Base-by-base conservation (phyloP, 2,888 invertebrate species). In the Ischnura elegans region DNA sequence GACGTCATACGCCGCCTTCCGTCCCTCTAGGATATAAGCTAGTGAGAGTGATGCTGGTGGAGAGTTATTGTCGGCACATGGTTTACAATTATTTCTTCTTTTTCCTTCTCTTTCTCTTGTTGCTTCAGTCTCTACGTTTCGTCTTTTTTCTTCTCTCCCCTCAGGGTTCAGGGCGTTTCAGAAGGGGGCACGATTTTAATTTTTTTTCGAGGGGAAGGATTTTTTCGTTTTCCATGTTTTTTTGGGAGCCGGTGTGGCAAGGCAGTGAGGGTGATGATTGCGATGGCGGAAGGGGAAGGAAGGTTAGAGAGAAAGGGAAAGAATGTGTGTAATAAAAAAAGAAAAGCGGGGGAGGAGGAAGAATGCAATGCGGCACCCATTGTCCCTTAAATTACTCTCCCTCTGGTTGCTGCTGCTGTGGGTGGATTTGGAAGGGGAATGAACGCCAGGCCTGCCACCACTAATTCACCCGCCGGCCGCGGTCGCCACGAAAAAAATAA, bases 381-480 rank as follows among this genome's bases (percentile, higher is more conserved):
- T 90, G 61, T 90, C 61, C 90, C 90, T 43, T 61, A 25, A 90
- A 90, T 90, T 90, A 90, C 61, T 90, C 61, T 90, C 61, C 55
- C 55, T 76, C 76, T 36, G 25, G 76, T 76, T 76, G 76, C 36
- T 76, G 76, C 29, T 76, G 76, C 36, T 76, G 76, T 36, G 29
- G 76, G 76, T 76, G 76, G 76, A 29, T 29, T 76, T 29, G 36
- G 76, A 36, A 76, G 29, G 76, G 76, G 36, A 76, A 36, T 76
- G 2, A 36, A 76, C 13, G 10, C 36, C 76, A 76, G 76, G 36
- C 29, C 36, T 76, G 76, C 76, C 76, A 76, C 76, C 76, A 76
- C 76, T 36, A 76, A 76, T 36, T 76, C 36, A 36, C 36, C 76
- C 76, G 76, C 16, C 29, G 36, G 29, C 76, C 76, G 6, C 8